Evolutionary conservation across 1,140 invertebrate genomes (phyloP).

Genomic region (Drosophila neocordata): DNA sequence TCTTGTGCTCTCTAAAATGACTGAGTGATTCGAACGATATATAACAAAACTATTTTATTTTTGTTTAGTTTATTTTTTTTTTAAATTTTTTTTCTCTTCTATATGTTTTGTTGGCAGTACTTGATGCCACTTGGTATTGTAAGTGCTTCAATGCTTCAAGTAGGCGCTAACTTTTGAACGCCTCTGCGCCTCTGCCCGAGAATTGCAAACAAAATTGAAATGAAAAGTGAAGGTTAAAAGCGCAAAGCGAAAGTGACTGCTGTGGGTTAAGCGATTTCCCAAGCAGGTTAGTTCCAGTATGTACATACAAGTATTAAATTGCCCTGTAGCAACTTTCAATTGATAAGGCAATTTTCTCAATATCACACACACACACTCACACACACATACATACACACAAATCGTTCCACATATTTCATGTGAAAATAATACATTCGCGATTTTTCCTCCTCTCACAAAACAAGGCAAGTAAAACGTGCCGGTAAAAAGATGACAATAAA

Average conservation of each 20-base stretch:
- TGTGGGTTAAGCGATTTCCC: conserved; percentile 52
- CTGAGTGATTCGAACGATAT: conserved; percentile 13
- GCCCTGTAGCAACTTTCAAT: conserved; percentile 62
- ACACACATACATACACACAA: conserved; percentile 15
- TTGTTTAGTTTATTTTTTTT: neutral
- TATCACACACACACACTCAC: conserved; percentile 25
- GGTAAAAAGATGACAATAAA: conserved; percentile 39
- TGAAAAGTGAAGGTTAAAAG: conserved; percentile 73
- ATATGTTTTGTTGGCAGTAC: neutral
- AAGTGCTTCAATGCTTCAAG: conserved; percentile 54
- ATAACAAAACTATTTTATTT: no score
- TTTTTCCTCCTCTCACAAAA: conserved; percentile 10
- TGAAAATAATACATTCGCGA: conserved; percentile 50
- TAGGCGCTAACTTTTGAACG: conserved; percentile 53
- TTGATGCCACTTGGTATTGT: conserved; percentile 22
- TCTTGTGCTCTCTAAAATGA: neutral
- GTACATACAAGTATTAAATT: conserved; percentile 32
- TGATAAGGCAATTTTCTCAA: conserved; percentile 70
- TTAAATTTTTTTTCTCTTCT: neutral
- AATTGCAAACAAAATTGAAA: conserved; percentile 42
- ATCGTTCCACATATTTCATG: conserved; percentile 59
- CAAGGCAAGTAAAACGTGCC: conserved; percentile 39
- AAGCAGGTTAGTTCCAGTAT: conserved; percentile 27
- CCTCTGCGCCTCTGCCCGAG: conserved; percentile 46
- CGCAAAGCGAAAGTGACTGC: conserved; percentile 67